Conservation (phyloP, 2,113 vertebrate species). For the Chlamydotis undulata region DNA sequence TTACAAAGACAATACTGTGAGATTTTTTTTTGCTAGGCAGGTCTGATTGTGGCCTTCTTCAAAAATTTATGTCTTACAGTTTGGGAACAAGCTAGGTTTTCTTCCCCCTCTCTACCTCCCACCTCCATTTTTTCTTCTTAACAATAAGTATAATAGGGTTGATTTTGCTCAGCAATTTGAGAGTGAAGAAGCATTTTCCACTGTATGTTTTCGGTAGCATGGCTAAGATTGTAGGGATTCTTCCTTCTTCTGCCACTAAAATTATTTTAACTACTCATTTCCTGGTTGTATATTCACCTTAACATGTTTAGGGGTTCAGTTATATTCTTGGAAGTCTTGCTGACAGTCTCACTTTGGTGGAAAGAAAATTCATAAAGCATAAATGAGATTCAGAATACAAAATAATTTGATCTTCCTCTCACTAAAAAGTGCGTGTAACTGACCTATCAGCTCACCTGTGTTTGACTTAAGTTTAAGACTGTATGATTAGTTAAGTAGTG, state of each 20-base stretch:
- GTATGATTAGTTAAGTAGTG: not conserved
- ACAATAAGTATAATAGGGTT: not conserved
- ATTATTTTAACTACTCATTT: not conserved
- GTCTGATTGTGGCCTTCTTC: not conserved
- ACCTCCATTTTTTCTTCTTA: not conserved
- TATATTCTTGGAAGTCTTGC: not conserved
- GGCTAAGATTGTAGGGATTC: not conserved
- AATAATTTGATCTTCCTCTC: not conserved
- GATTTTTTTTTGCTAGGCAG: not conserved
- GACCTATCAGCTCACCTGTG: not conserved
- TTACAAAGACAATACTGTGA: not conserved
- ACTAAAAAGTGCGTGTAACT: not conserved
- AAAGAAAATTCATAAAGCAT: not conserved
- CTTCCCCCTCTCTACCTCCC: not conserved
- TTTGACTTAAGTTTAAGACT: not conserved
- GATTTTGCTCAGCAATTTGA: not conserved
- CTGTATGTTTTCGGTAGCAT: not conserved
- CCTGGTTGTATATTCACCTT: not conserved
- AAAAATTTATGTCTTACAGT: not conserved
- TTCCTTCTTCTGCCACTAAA: not conserved
- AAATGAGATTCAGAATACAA: not conserved
- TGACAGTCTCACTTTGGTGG: not conserved
- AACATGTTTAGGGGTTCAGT: not conserved
- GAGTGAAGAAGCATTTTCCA: not conserved
- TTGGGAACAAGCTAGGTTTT: not conserved